Evolutionary conservation across 2,113 vertebrate genomes (phyloP), one percentile per base, ranked within the genome.

Genomic region (Alosa alosa): DNA sequence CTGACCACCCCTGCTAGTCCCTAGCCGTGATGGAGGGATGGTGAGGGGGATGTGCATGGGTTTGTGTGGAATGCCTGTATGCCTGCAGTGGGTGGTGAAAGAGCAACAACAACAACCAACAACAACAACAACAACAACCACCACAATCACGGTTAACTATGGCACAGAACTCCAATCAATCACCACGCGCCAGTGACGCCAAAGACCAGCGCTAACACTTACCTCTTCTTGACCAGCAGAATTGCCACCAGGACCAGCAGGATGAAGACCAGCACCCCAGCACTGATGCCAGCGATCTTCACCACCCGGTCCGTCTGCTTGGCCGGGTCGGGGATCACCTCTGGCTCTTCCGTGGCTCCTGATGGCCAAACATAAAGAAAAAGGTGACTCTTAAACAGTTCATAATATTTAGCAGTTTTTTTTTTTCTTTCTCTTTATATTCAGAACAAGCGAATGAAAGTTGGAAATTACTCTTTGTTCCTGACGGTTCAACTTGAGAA

Each of bases 191-290:
- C 55, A 82, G 84, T 8, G 64, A 39, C 18, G 44, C 36, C 10
- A 10, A 55, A 18, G 60, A 13, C 83, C 36, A 64, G 36, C 4
- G 31, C 22, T 20, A 4, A 22, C 88, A 92, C 96, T 95, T 96
- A 99, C 98, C 98, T 98, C 91, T 98, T 99, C 95, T 99, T 99
- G 82, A 99, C 97, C 84, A 99, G 93, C 90, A 99, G 92, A 93
- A 99, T 88, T 92, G 98, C 97, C 90, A 99, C 96, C 41, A 99
- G 96, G 87, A 99, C 97, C 87, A 99, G 93, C 90, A 99, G 92
- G 93, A 99, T 88, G 92, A 97, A 96, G 89, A 99, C 96, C 44
- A 99, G 96, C 87, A 99, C 97, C 87, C 96, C 97, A 3, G 98
- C 97, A 89, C 97, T 99, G 89, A 99, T 99, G 85, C 98, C 98